Conservation (phyloP, 2,888 invertebrate species). For the Oxytorus armatus region DNA sequence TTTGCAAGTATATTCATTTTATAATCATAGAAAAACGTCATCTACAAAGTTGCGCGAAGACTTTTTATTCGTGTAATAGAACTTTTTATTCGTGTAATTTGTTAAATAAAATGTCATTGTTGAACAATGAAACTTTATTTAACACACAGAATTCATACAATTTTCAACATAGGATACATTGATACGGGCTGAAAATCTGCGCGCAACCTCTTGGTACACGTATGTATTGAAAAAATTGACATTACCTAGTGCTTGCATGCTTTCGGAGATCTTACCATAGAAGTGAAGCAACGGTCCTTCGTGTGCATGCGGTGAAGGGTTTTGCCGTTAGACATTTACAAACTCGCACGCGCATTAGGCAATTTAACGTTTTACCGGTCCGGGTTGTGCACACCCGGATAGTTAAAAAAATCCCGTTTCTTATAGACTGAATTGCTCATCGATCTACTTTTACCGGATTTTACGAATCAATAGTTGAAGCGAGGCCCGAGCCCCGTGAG, state of each 20-base stretch:
- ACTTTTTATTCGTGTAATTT: neutral
- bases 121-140: no score
- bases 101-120: no score
- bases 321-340: conserved; percentile 76
- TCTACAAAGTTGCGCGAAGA: conserved; percentile 49
- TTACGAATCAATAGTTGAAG: no score
- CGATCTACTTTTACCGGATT: no score
- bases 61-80: neutral
- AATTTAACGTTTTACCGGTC: conserved; percentile 50
- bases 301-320: conserved; percentile 81
- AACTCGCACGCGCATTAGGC: conserved; percentile 66
- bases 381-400: neutral
- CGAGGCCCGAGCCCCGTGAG: no score
- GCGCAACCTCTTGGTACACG: conserved; percentile 45
- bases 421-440: neutral
- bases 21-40: neutral
- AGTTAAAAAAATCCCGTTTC: neutral
- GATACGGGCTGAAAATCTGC: conserved; percentile 31
- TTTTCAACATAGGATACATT: no score
- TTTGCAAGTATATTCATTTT: conserved; percentile 1
- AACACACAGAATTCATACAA: no score
- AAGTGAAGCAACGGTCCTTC: conserved; percentile 83
- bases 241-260: conserved; percentile 84
- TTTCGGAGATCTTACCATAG: conserved; percentile 84
- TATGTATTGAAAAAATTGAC: conserved; percentile 76